Percentiles rank a stretch among this genome's conserved stretches.
Conservation (phyloP, 2,888 invertebrate genomes). For the Hesperia comma region DNA sequence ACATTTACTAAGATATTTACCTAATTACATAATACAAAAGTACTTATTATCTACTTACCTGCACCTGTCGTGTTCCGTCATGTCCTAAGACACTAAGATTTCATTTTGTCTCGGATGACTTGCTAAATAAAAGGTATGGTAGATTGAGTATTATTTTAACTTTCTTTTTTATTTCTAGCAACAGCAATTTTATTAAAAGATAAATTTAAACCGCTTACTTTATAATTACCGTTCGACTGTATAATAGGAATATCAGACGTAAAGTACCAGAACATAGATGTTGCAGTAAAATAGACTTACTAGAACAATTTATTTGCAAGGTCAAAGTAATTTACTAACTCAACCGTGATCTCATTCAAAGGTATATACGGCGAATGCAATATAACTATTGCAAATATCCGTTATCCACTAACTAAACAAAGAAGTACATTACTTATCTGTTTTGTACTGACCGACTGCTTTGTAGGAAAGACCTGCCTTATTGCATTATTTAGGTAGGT, state of each 20-base stretch:
- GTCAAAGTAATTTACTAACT: slow-evolving; percentile 64
- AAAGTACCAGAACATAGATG: slow-evolving; percentile 29
- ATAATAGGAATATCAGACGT: slow-evolving; percentile 36
- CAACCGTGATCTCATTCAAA: slow-evolving; percentile 62
- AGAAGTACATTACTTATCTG: not conserved
- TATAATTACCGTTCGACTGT: not conserved
- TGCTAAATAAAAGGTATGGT: no score
- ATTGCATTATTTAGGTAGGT: not conserved
- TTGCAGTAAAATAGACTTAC: slow-evolving; percentile 52
- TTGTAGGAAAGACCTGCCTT: not conserved
- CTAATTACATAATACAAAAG: no score
- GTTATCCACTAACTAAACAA: slow-evolving; percentile 21
- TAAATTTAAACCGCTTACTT: not conserved
- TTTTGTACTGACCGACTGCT: not conserved
- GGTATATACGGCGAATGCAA: slow-evolving; percentile 39
- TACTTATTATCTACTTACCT: no score
- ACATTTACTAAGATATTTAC: no score
- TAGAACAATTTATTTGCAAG: slow-evolving; percentile 66
- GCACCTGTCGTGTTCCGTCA: no score
- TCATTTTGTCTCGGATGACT: no score
- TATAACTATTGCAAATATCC: slow-evolving; percentile 22
- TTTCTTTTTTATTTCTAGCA: not conserved
- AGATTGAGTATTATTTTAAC: not conserved
- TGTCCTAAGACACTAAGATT: no score
- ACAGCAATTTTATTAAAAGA: not conserved